These are phyloP conservation scores for Stenodera caucasica DNA, from an alignment of 2,888 invertebrate species.

Conservation along the genomic window DNA sequence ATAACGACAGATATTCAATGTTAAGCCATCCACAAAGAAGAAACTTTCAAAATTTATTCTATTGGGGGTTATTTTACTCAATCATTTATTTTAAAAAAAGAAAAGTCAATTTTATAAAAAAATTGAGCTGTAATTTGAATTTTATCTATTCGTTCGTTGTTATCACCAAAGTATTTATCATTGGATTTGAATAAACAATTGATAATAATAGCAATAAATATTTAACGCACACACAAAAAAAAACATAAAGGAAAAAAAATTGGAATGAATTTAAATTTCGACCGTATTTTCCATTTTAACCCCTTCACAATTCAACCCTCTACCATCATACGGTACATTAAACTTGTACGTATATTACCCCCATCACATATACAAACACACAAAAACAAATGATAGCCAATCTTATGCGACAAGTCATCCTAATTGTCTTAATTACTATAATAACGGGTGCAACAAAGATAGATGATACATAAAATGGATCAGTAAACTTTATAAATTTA, in stretches of 20 bases:
- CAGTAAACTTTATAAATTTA: conserved; percentile 29
- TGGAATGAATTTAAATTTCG: too few relatives aligned
- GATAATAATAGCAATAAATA: too few relatives aligned
- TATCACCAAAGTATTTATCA: too few relatives aligned
- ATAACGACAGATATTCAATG: neutral
- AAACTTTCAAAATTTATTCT: too few relatives aligned
- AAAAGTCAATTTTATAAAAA: too few relatives aligned
- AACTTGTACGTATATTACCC: neutral
- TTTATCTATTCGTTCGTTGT: too few relatives aligned
- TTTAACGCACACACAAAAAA: too few relatives aligned
- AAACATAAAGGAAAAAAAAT: too few relatives aligned
- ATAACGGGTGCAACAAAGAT: neutral
- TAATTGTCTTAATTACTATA: conserved; percentile 25
- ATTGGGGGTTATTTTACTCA: neutral
- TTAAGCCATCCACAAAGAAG: neutral
- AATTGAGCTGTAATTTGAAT: too few relatives aligned
- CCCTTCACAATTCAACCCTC: neutral
- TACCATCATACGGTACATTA: neutral
- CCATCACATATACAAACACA: neutral
- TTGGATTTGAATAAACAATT: too few relatives aligned
- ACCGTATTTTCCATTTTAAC: neutral
- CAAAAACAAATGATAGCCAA: conserved; percentile 15
- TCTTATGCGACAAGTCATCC: conserved; percentile 22
- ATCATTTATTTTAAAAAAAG: neutral
- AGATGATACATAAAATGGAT: conserved; percentile 15